These are phyloP conservation scores for Campylomormyrus numenius DNA, from an alignment of 2,113 vertebrate species.

Conservation along the genomic window DNA sequence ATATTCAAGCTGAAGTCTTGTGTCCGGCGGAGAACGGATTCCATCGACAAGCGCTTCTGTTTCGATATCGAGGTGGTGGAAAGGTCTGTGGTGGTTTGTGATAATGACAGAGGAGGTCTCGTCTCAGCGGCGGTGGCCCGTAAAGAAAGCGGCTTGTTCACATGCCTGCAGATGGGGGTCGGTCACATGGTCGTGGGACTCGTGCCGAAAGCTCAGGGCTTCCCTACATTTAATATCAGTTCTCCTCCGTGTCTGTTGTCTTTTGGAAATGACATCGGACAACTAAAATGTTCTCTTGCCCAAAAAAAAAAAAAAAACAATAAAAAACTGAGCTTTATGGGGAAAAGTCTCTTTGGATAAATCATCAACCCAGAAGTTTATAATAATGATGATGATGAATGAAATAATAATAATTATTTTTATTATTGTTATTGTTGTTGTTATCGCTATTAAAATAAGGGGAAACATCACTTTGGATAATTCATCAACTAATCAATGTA, in stretches of 20 bases:
- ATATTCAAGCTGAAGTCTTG: constrained; percentile 92
- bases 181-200: not conserved
- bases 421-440: not conserved
- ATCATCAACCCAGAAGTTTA: not conserved
- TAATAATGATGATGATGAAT: not conserved
- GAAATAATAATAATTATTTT: not conserved
- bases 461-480: not conserved
- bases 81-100: constrained; percentile 65
- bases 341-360: not conserved
- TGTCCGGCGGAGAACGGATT: constrained; percentile 91
- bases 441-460: not conserved
- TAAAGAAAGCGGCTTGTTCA: not conserved
- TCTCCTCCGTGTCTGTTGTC: not conserved
- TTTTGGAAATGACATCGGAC: not conserved
- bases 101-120: not conserved
- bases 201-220: not conserved
- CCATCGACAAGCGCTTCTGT: constrained; percentile 97
- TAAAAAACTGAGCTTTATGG: not conserved
- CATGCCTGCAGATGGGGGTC: not conserved
- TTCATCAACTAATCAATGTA: not conserved
- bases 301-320: not conserved
- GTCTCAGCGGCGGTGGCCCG: not conserved
- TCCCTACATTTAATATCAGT: not conserved
- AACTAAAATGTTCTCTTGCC: not conserved
- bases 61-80: constrained; percentile 93